These are phyloP conservation scores for Stenodera caucasica DNA, from an alignment of 2,888 invertebrate genomes.

Conservation along the genomic window DNA sequence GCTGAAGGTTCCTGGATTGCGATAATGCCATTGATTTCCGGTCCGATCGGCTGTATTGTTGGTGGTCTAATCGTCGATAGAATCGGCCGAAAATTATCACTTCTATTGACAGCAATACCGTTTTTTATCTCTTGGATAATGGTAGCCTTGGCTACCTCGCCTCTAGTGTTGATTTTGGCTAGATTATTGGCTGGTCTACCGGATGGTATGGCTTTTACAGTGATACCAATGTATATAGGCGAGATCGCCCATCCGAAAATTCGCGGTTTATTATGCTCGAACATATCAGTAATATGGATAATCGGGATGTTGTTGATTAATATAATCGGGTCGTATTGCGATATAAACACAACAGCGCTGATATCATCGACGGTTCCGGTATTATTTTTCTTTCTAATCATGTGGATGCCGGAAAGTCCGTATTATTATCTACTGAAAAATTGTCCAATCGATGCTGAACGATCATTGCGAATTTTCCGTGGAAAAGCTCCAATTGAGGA, in stretches of 20 bases:
- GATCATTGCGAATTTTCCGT: constrained; percentile 13
- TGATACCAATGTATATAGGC: constrained; percentile 63
- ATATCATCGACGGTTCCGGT: constrained; percentile 20
- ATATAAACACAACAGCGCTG: constrained; percentile 25
- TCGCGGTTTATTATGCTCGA: constrained; percentile 65
- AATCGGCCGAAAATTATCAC: constrained; percentile 64
- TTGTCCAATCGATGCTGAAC: constrained; percentile 12
- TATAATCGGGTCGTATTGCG: constrained; percentile 58
- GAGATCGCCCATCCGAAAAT: constrained; percentile 63
- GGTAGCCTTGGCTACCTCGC: constrained; percentile 60
- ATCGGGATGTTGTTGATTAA: constrained; percentile 65
- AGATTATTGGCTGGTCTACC: constrained; percentile 60
- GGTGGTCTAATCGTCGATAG: constrained; percentile 66
- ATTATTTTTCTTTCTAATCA: constrained; percentile 15
- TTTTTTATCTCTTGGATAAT: constrained; percentile 65
- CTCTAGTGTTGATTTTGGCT: neutral
- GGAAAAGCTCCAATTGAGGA: neutral
- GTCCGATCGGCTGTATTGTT: constrained; percentile 63
- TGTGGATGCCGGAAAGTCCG: constrained; percentile 28
- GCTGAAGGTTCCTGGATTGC: constrained; percentile 65
- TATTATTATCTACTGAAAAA: constrained; percentile 19
- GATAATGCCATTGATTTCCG: constrained; percentile 65
- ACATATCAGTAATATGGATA: constrained; percentile 61
- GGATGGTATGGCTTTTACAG: constrained; percentile 53
- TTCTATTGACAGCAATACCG: constrained; percentile 61